Evolutionary conservation across 2,797 vertebrate genomes (phyloP), one percentile per base, ranked within the genome.

Genomic region (Dallia pectoralis): DNA sequence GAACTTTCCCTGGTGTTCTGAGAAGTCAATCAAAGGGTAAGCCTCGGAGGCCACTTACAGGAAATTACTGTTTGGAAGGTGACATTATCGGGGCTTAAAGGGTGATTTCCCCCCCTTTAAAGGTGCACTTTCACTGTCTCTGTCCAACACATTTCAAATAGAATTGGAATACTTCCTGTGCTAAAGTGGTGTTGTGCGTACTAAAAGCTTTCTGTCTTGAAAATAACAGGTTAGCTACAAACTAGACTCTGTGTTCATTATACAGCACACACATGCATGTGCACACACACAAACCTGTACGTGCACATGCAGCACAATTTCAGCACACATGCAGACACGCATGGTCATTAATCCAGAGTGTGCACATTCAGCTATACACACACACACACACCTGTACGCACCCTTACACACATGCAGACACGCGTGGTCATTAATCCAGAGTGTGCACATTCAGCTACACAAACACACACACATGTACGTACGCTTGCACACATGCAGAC

Each of bases 1-100:
- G 44, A 84, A 87, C 79, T 88, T 82, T 87, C 29, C 69, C 83
- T 84, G 81, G 86, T 85, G 82, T 81, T 81, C 76, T 0, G 18
- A 76, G 78, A 80, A 84, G 79, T 63, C 25, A 63, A 30, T 32
- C 16, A 29, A 33, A 29, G 77, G 83, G 84, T 83, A 81, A 80
- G 76, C 84, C 77, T 84, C 85, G 71, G 70, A 79, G 81, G 79
- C 81, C 82, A 81, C 81, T 85, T 83, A 69, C 48, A 71, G 72
- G 84, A 85, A 86, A 85, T 81, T 84, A 77, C 75, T 75, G 66
- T 66, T 73, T 59, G 56, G 32, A 44, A 74, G 71, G 67, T 76
- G 79, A 83, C 79, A 78, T 82, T 74, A 84, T 80, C 56, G 69
- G 47, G 76, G 72, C 72, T 85, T 82, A 66, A 36, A 44, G 75